Base-by-base conservation (phyloP, 2,888 invertebrate species). In the Drosophila stalkeri region DNA sequence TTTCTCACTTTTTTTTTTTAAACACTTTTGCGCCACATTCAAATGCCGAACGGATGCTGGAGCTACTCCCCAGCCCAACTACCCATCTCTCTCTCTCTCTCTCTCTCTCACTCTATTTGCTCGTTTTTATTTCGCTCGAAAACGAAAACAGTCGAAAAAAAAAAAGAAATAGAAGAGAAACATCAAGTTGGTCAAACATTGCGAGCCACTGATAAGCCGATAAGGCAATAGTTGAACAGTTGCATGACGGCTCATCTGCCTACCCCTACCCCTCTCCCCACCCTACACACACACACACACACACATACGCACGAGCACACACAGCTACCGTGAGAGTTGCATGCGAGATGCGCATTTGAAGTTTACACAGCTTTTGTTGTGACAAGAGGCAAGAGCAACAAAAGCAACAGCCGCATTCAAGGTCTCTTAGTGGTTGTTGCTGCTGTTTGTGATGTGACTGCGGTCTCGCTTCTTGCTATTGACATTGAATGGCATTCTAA, bases 301-400 rank as follows among this genome's bases (percentile, higher is more conserved):
- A 12, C 23, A 6, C 12, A 6, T 12, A 9, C 35, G 33, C 39
- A 31, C 23, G 7, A 12, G 27, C 41, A 47, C n/a, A 9, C 16
- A 14, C 59, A 52, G 74, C 80, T 76, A 81, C 84, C 87, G 85
- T 86, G 82, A 79, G 84, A 86, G 81, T 55, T 65, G 72, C 78
- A 78, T 54, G 56, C 49, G 60, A 64, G 76, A 63, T 60, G 79
- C 62, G 66, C 64, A 60, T 56, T 75, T 68, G 46, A 54, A 68
- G 84, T 84, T 86, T 86, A 56, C 64, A 72, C 82, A 75, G 82
- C 72, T 78, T 84, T 81, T 73, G 79, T 86, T 73, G 68, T 37
- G 56, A 49, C 49, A 69, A 69, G 35, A 35, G 43, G 23, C 72
- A 33, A 27, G 18, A 27, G 33, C 52, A 57, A 55, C 51, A 9